phyloP scores from a whole-genome alignment of 2,888 invertebrate genomes.

The Idaea dimidiata region DNA sequence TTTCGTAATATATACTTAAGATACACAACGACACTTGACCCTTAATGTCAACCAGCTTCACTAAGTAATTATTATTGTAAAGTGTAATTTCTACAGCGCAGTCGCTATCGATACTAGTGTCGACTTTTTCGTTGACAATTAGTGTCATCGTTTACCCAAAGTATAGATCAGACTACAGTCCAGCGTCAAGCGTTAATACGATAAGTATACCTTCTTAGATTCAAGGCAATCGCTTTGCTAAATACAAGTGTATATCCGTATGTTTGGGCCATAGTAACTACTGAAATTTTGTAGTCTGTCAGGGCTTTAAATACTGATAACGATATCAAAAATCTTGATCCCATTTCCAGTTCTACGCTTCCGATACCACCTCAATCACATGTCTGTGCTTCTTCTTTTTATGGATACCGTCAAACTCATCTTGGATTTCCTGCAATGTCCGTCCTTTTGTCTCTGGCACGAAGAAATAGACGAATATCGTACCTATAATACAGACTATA shows the following conservation, averaged over 20 bases:
- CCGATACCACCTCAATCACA: conserved; percentile 68
- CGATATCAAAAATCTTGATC: conserved; percentile 13
- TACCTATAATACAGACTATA: conserved; percentile 78
- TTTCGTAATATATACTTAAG: neutral
- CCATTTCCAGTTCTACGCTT: conserved; percentile 35
- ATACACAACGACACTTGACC: no score
- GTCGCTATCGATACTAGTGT: no score
- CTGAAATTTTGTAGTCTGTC: neutral
- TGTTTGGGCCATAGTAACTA: no score
- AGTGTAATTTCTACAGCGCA: no score
- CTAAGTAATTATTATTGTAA: no score
- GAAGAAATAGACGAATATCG: conserved; percentile 82
- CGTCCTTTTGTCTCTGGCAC: conserved; percentile 86
- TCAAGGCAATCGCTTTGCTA: neutral
- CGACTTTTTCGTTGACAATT: no score
- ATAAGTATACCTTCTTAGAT: neutral
- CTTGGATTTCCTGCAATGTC: conserved; percentile 77
- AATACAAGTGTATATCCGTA: neutral
- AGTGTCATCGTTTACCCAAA: neutral
- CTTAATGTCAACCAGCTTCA: no score
- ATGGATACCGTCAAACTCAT: conserved; percentile 72
- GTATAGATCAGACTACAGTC: neutral
- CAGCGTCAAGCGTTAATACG: neutral
- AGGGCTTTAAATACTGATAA: conserved; percentile 6
- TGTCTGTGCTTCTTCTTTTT: conserved; percentile 67